Evolutionary conservation across 2,797 vertebrate genomes (phyloP), one percentile per base, ranked within the genome.

Genomic region (Lutjanus argentimaculatus): DNA sequence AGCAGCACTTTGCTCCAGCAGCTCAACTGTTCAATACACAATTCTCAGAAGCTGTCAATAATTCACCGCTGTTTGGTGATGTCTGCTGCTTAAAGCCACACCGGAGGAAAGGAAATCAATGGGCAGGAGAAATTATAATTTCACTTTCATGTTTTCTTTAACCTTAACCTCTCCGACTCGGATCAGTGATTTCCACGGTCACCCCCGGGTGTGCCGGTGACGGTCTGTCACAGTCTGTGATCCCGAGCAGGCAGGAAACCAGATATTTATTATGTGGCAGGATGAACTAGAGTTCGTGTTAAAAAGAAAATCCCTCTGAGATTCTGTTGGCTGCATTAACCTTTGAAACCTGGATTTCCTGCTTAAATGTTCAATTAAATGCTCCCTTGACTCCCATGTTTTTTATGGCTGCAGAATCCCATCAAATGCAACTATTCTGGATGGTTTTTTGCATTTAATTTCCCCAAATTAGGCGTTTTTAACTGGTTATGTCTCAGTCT

Each of bases 1-100:
- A 65, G 80, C 61, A 16, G 67, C 75, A 53, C 82, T 75, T 45
- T 43, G 55, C 89, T 89, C 77, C 72, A 51, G 78, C 84, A 75
- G 89, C 90, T 85, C 82, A 15, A 53, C 86, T 66, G 68, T 73
- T 91, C 92, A 88, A 94, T 93, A 93, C 85, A 83, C 84, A 91
- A 88, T 94, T 89, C 90, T 85, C 87, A 55, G 66, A 78, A 82
- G 72, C 84, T 92, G 93, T 94, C 94, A 91, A 95, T 95, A 91
- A 91, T 92, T 92, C 78, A 92, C 87, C 48, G 51, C 80, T 72
- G 83, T 82, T 92, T 80, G 86, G 84, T 80, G 86, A 92, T 77
- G 85, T 86, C 86, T 83, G 77, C 85, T 69, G 88, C 90, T 91
- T 86, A 90, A 86, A 92, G 81, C 79, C 83, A 43, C 79, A 52